Conservation (phyloP, 2,888 invertebrate genomes). For the Pollenia griseotomentosa region DNA sequence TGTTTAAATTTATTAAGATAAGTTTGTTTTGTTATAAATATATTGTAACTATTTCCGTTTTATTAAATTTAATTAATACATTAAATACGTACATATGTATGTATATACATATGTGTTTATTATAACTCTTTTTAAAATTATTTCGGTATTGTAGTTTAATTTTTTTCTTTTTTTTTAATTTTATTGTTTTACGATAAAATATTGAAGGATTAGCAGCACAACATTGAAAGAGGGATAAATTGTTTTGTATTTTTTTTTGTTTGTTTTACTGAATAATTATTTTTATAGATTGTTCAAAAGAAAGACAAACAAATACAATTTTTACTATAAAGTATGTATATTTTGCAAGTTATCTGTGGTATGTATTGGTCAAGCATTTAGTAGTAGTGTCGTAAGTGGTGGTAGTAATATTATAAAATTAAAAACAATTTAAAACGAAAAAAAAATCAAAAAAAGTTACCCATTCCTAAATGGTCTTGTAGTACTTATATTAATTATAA, state of each 20-base stretch:
- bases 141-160: slow-evolving; percentile 18
- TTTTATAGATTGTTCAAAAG: slow-evolving; percentile 9
- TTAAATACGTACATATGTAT: not conserved
- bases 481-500: slow-evolving; percentile 34
- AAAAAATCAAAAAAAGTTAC: slow-evolving; percentile 2
- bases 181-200: slow-evolving; percentile 57
- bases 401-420: slow-evolving; percentile 38
- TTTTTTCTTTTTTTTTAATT: slow-evolving; percentile 40
- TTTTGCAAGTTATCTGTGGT: slow-evolving; percentile 11
- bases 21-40: slow-evolving; percentile 14
- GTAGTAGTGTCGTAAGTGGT: slow-evolving; percentile 15
- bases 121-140: slow-evolving; percentile 13
- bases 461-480: slow-evolving; percentile 47
- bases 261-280: slow-evolving; percentile 24
- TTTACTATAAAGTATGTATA: not conserved
- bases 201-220: slow-evolving; percentile 68
- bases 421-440: slow-evolving; percentile 21
- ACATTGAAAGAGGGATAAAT: slow-evolving; percentile 57
- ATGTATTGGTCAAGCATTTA: slow-evolving; percentile 58
- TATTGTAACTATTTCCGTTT: slow-evolving; percentile 6
- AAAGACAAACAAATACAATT: slow-evolving; percentile 15
- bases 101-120: not conserved
- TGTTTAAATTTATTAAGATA: slow-evolving; percentile 22
- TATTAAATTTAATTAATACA: slow-evolving; percentile 1
- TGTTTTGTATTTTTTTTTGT: slow-evolving; percentile 30